Conservation (phyloP, 2,113 vertebrate species). For the Notiomystis cincta region DNA sequence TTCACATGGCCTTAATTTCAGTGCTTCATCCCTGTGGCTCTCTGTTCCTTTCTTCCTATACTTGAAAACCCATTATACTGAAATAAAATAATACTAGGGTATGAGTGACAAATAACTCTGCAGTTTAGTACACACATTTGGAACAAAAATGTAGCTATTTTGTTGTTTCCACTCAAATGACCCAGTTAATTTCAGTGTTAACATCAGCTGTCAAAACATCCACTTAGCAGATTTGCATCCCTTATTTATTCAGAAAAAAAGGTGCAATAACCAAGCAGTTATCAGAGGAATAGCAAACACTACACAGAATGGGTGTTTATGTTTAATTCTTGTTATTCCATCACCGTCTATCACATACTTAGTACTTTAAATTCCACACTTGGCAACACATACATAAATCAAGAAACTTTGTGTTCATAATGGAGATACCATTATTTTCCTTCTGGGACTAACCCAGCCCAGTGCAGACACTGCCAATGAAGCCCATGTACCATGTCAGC, state of each 20-base stretch:
- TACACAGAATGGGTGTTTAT: background rate
- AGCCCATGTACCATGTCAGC: accelerated
- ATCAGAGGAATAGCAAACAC: background rate
- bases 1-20: background rate
- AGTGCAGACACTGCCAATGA: background rate
- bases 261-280: background rate
- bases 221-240: slow-evolving; percentile 1
- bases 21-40: background rate
- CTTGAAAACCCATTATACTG: background rate
- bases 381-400: background rate
- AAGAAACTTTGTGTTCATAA: background rate
- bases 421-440: background rate
- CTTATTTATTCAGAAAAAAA: slow-evolving; percentile 22
- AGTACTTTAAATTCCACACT: background rate
- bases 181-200: slow-evolving; percentile 35
- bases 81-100: background rate
- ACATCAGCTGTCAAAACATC: slow-evolving; percentile 35
- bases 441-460: background rate
- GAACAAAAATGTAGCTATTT: background rate
- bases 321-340: background rate
- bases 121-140: background rate
- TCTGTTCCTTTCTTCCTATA: background rate
- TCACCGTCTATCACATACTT: background rate
- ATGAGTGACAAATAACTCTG: background rate
- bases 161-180: slow-evolving; percentile 23